Evolutionary conservation across 2,888 invertebrate species (phyloP).

Genomic region (Euzetes globulus): DNA sequence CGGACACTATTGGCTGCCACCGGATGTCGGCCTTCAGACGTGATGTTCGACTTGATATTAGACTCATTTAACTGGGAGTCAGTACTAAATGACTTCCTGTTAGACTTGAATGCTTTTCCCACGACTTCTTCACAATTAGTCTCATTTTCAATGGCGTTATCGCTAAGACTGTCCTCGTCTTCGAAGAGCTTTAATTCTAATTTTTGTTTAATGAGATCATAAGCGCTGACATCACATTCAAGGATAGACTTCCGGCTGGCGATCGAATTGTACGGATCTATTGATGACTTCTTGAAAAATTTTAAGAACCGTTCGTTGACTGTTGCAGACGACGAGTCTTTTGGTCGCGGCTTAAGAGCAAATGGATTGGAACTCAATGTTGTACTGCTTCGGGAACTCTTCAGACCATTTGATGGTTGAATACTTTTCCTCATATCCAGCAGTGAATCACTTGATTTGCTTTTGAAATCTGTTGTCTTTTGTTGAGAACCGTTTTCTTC

Average conservation of each 20-base stretch:
- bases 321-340: background rate
- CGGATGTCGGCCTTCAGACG: background rate
- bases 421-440: background rate
- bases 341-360: background rate
- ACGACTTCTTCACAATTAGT: background rate
- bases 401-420: background rate
- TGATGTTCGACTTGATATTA: background rate
- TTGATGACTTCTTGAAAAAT: conserved; percentile 5
- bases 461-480: background rate
- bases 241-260: conserved; percentile 40
- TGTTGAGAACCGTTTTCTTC: background rate
- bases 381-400: conserved; percentile 7
- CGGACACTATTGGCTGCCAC: conserved; percentile 36
- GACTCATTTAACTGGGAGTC: background rate
- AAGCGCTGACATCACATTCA: conserved; percentile 41
- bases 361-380: conserved; percentile 8
- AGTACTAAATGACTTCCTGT: conserved; percentile 6
- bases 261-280: conserved; percentile 12
- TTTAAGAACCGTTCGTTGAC: conserved; percentile 19
- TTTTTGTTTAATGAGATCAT: conserved; percentile 28
- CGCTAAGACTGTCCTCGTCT: conserved; percentile 10
- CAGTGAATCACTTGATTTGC: conserved; percentile 6
- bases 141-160: conserved; percentile 2
- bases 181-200: background rate
- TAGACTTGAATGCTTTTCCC: background rate